Evolutionary conservation across 2,113 vertebrate species (phyloP).

Genomic region (Heteronetta atricapilla): DNA sequence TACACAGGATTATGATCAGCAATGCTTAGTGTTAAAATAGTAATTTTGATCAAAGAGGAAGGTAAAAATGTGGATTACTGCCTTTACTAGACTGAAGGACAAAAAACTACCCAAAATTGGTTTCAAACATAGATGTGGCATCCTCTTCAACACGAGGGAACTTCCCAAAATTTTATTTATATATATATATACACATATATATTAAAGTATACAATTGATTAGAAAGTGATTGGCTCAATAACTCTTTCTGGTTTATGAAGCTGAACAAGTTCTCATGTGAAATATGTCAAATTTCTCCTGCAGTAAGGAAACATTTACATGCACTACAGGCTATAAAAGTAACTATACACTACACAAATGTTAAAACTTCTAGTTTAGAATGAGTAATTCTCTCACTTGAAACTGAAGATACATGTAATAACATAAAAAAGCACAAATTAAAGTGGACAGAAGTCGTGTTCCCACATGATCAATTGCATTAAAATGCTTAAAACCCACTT

Average conservation of each 20-base stretch:
- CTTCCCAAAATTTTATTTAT: background rate
- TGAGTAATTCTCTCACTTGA: background rate
- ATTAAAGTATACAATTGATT: background rate
- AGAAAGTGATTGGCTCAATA: background rate
- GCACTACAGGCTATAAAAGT: background rate
- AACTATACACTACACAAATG: background rate
- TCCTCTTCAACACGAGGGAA: background rate
- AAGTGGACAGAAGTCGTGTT: background rate
- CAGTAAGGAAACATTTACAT: background rate
- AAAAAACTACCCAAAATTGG: background rate
- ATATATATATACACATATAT: too few relatives aligned
- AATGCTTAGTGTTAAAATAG: background rate
- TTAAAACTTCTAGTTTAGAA: background rate
- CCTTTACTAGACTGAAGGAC: background rate
- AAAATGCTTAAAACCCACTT: background rate
- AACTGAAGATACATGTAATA: background rate
- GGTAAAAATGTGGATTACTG: background rate
- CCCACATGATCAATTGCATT: background rate
- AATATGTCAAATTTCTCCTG: background rate
- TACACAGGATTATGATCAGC: slow-evolving; percentile 45
- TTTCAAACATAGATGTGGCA: background rate
- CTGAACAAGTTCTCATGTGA: background rate
- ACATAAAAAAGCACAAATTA: background rate
- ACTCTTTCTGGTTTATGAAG: background rate
- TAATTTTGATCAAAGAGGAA: background rate